Conservation (phyloP, 2,797 vertebrate species). For the Zalophus californianus region DNA sequence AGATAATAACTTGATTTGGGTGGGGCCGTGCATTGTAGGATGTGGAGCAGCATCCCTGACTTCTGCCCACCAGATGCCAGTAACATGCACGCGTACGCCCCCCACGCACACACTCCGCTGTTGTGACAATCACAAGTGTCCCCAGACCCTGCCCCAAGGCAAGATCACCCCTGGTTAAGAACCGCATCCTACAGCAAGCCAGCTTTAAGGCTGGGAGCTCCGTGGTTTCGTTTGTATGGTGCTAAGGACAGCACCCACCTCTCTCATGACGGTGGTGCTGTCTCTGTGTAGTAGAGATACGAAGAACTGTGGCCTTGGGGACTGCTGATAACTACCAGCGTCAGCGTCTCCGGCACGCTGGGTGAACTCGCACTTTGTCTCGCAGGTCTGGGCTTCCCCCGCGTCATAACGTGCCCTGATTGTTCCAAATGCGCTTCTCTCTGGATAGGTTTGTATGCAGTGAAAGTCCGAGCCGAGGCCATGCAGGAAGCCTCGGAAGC, state of each 20-base stretch:
- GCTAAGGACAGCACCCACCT: too few species aligned
- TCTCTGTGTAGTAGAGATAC: accelerated
- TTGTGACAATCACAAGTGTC: background rate
- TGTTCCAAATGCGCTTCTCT: background rate
- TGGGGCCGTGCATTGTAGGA: background rate
- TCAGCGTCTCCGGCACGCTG: accelerated
- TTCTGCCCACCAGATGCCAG: background rate
- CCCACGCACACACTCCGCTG: accelerated
- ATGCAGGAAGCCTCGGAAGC: constrained; percentile 96
- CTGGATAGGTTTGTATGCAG: constrained; percentile 92
- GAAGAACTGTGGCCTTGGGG: accelerated
- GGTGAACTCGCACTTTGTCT: background rate
- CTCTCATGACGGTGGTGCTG: accelerated
- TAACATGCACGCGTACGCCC: background rate
- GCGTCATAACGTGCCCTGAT: accelerated
- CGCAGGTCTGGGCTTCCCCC: background rate
- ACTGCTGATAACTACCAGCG: accelerated
- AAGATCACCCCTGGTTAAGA: background rate
- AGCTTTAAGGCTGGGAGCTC: background rate
- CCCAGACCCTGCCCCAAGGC: background rate
- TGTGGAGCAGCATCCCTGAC: background rate
- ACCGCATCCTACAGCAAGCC: too few species aligned
- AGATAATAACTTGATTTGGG: background rate
- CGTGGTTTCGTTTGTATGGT: accelerated
- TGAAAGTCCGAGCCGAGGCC: constrained; percentile 96